phyloP scores from a whole-genome alignment of 1,140 invertebrate species.

The Apis dorsata region DNA sequence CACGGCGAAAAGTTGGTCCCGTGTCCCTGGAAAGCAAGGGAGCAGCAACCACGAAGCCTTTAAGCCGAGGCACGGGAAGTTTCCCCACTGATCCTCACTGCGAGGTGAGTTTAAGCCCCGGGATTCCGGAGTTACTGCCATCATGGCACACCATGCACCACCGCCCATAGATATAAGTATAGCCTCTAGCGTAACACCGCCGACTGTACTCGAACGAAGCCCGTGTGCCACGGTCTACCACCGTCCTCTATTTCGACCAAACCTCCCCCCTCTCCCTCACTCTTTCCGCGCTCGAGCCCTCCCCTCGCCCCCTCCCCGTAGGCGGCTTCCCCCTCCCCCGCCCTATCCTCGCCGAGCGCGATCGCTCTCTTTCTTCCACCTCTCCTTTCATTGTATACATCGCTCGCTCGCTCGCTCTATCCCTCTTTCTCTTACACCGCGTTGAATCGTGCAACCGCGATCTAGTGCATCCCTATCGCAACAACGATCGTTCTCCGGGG shows the following conservation, averaged over 20 bases:
- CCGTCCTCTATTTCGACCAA: slow-evolving; percentile 59
- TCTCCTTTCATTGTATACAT: slow-evolving; percentile 27
- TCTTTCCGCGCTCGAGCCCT: slow-evolving; percentile 45
- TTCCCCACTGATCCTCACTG: slow-evolving; percentile 79
- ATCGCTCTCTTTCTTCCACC: slow-evolving; percentile 41
- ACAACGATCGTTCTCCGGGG: slow-evolving; percentile 74
- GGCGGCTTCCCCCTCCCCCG: slow-evolving; percentile 31
- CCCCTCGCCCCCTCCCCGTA: slow-evolving; percentile 54
- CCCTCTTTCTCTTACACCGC: slow-evolving; percentile 25
- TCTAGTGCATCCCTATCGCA: slow-evolving; percentile 77
- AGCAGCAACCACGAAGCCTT: slow-evolving; percentile 79
- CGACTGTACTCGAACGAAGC: slow-evolving; percentile 59
- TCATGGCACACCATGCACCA: slow-evolving; percentile 77
- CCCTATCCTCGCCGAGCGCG: slow-evolving; percentile 6
- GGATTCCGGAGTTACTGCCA: slow-evolving; percentile 80
- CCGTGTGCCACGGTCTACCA: slow-evolving; percentile 34
- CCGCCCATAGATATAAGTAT: slow-evolving; percentile 70
- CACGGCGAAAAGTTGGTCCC: slow-evolving; percentile 75
- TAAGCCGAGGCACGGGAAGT: slow-evolving; percentile 79
- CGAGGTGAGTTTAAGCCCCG: slow-evolving; percentile 77
- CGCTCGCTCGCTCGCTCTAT: slow-evolving; percentile 38
- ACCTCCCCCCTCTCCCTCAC: slow-evolving; percentile 23
- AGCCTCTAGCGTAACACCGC: slow-evolving; percentile 58
- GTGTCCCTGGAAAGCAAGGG: slow-evolving; percentile 65
- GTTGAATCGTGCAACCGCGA: slow-evolving; percentile 72